Base-by-base conservation (phyloP, 2,797 vertebrate genomes). In the Cirrhinus mrigala region DNA sequence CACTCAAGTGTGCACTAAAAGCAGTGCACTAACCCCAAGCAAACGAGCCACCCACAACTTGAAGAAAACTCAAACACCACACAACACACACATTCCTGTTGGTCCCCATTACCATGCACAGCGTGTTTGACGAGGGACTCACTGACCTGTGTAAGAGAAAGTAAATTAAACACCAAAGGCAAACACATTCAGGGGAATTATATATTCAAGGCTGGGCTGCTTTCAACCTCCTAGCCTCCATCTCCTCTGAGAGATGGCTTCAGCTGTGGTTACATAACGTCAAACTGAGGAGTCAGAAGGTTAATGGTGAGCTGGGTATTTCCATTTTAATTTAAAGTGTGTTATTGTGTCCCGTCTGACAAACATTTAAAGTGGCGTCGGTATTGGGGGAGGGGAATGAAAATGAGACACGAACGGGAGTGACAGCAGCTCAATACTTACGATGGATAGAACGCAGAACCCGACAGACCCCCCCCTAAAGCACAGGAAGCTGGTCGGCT, bases 271-370 rank as follows among this genome's bases (percentile, higher is more conserved):
- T 87, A 86, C 86, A 77, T 80, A 77, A 82, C 56, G 40, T 85
- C 68, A 87, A 81, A 84, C 68, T 77, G 82, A 24, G 12, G 75
- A 82, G 85, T 88, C 85, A 77, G 85, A 79, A 78, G 80, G 76
- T 86, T 87, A 83, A 85, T 88, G 82, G 86, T 82, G 71, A 87
- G 78, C 76, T 37, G 77, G 75, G 77, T 85, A 83, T 90, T 88
- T 87, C 85, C 85, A 89, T 85, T 88, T 88, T 90, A 68, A 87
- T 89, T 84, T 82, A 87, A 86, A 86, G 88, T 71, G 48, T 73
- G 81, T 85, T 85, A 82, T 87, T 86, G 85, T 85, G 68, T 89
- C 87, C 81, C 75, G 5, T 68, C 76, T 87, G 88, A 88, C 76
- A 88, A 88, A 89, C 87, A 89, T 88, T 90, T 88, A 81, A 87